Conservation (phyloP, 2,797 vertebrate species). For the Crocodylus rhombifer region DNA sequence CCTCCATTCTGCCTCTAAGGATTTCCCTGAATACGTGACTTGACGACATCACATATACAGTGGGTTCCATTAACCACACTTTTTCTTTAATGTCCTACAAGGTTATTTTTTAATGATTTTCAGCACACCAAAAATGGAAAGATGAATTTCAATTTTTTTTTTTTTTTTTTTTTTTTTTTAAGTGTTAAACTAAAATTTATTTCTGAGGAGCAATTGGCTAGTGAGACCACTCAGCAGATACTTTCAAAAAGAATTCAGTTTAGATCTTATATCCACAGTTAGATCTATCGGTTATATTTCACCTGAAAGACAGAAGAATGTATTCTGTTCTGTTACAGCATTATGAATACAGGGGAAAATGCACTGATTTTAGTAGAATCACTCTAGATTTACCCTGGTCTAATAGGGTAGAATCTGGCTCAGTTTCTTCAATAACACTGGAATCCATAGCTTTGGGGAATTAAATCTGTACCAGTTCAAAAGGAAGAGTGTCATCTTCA, state of each 20-base stretch:
- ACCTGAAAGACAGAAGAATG: background rate
- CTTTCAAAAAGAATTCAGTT: background rate
- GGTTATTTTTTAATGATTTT: background rate
- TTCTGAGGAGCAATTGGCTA: background rate
- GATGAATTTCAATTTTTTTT: background rate
- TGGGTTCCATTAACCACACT: background rate
- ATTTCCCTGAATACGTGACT: background rate
- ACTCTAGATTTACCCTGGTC: background rate
- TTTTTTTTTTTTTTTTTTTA: background rate
- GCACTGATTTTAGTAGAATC: background rate
- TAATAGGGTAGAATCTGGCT: background rate
- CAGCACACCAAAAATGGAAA: background rate
- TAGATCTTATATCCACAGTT: background rate
- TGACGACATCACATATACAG: background rate
- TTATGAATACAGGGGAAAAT: background rate
- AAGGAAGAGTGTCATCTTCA: background rate
- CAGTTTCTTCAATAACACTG: background rate
- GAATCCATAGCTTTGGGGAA: background rate
- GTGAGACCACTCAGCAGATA: background rate
- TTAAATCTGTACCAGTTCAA: background rate
- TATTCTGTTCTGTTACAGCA: background rate
- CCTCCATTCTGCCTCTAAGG: background rate
- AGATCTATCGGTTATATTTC: background rate
- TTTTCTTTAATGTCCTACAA: background rate
- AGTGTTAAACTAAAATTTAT: background rate